Conservation (phyloP, 2,888 invertebrate species). For the Polydesmus complanatus region DNA sequence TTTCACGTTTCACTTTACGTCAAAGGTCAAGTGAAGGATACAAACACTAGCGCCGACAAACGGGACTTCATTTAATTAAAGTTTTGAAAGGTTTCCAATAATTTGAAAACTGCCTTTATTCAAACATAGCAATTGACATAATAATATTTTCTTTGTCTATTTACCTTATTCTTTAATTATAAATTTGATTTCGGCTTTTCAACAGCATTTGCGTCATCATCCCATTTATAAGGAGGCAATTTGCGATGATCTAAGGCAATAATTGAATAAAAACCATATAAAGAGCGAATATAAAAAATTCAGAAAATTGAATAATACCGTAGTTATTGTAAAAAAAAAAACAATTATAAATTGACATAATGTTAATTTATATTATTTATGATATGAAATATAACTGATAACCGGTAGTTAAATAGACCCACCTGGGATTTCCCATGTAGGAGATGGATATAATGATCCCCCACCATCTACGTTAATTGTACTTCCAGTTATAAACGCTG, state of each 20-base stretch:
- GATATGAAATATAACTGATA: neutral
- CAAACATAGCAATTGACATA: neutral
- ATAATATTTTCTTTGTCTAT: neutral
- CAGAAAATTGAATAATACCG: neutral
- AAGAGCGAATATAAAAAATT: too few relatives aligned
- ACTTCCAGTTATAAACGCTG: slow-evolving; percentile 36
- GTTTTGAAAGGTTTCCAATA: neutral
- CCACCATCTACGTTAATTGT: slow-evolving; percentile 36
- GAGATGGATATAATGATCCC: slow-evolving; percentile 29
- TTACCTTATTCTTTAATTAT: too few relatives aligned
- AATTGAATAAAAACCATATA: neutral
- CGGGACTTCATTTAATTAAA: neutral
- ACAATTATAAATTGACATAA: neutral
- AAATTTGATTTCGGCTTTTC: slow-evolving; percentile 3
- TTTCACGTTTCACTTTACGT: too few relatives aligned
- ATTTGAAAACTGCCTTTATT: neutral
- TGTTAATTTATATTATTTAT: neutral
- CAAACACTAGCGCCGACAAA: neutral
- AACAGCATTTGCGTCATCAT: neutral
- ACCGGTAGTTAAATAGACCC: neutral
- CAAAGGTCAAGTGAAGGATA: neutral
- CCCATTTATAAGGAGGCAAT: slow-evolving; percentile 10
- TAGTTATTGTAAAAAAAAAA: neutral
- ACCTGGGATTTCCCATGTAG: slow-evolving; percentile 6
- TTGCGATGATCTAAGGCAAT: slow-evolving; percentile 9